phyloP scores from a whole-genome alignment of 2,888 invertebrate species.

The Branchellion lobata region DNA sequence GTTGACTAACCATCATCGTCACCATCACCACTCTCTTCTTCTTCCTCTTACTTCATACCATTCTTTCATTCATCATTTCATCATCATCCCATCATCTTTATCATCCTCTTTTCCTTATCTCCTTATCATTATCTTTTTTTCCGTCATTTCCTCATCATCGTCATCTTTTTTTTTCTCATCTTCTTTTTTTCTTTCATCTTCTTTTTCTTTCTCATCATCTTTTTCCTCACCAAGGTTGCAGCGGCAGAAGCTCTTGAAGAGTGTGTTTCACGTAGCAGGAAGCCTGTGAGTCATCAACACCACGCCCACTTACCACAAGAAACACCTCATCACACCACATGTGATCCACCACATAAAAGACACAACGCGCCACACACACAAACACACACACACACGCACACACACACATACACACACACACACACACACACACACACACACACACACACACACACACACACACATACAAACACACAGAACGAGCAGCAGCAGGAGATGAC shows the following conservation, averaged over 20 bases:
- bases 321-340: neutral
- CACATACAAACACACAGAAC: neutral
- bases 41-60: too few species aligned
- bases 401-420: neutral
- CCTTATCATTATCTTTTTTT: too few species aligned
- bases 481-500: constrained; percentile 19
- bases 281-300: constrained; percentile 43
- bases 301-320: neutral
- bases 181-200: too few species aligned
- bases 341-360: neutral
- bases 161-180: too few species aligned
- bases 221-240: too few species aligned
- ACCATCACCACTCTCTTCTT: too few species aligned
- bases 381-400: too few species aligned
- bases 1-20: constrained; percentile 72
- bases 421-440: neutral
- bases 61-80: too few species aligned
- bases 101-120: too few species aligned
- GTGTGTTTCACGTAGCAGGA: constrained; percentile 87
- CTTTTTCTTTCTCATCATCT: too few species aligned
- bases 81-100: too few species aligned
- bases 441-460: neutral
- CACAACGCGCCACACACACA: too few species aligned
- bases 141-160: neutral
- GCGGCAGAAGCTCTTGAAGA: constrained; percentile 98